Evolutionary conservation across 2,113 vertebrate species (phyloP).

Genomic region (Martes martes): DNA sequence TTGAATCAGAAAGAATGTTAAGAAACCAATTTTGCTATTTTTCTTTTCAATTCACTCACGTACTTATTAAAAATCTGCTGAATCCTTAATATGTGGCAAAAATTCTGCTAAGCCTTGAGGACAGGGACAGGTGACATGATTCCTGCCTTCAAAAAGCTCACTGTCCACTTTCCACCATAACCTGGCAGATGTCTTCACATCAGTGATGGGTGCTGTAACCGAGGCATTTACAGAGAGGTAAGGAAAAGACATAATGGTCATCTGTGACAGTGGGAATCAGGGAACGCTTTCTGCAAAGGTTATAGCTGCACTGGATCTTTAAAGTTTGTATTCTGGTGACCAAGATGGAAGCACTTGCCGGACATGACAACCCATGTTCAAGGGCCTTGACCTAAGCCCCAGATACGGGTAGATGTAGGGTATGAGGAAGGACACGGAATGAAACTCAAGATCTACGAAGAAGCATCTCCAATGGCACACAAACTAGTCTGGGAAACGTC

Average conservation of each 20-base stretch:
- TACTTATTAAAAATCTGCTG: neutral
- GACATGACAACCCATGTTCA: neutral
- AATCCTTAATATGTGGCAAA: neutral
- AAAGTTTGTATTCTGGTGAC: neutral
- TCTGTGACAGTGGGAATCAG: fast-evolving
- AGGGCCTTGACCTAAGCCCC: neutral
- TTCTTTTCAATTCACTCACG: neutral
- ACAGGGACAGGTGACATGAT: neutral
- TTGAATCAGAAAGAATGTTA: neutral
- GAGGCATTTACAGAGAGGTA: neutral
- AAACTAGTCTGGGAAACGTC: neutral
- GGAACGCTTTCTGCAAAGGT: neutral
- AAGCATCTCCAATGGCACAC: neutral
- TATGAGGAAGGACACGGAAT: neutral
- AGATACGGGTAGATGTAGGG: neutral
- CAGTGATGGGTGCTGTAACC: neutral
- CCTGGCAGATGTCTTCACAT: neutral
- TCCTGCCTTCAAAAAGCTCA: neutral
- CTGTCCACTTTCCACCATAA: neutral
- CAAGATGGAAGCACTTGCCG: neutral
- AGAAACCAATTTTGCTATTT: neutral
- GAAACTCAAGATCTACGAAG: neutral
- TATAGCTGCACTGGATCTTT: neutral
- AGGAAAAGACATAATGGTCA: neutral
- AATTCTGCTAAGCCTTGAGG: neutral